Evolutionary conservation across 2,113 vertebrate genomes (phyloP).

Genomic region (Xenopus borealis): DNA sequence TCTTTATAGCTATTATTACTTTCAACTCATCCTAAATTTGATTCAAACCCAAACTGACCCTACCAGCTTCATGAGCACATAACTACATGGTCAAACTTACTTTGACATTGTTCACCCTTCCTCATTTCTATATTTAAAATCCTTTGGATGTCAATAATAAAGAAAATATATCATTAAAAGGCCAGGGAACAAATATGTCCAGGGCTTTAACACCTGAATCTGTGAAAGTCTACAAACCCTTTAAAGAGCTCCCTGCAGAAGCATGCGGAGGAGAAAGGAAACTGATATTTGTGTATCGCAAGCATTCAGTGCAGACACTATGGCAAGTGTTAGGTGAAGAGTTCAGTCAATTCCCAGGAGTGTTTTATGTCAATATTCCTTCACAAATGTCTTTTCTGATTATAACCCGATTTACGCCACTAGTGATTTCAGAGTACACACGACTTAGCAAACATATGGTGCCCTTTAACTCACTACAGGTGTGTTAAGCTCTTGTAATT

Average conservation of each 20-base stretch:
- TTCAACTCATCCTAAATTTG: too few species aligned
- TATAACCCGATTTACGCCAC: constrained; percentile 22
- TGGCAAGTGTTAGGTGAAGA: constrained; percentile 38
- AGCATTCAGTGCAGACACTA: constrained; percentile 9
- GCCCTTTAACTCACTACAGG: constrained; percentile 18
- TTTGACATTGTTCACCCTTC: too few species aligned
- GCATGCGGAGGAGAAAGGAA: constrained; percentile 6
- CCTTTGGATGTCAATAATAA: too few species aligned
- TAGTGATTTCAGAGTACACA: constrained; percentile 27
- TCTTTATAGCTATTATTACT: too few species aligned
- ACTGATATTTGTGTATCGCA: constrained; percentile 15
- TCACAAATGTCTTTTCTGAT: constrained; percentile 38
- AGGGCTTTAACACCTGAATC: constrained; percentile 11
- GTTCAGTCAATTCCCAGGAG: constrained; percentile 33
- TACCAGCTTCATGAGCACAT: too few species aligned
- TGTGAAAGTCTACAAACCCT: constrained; percentile 13
- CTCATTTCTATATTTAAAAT: too few species aligned
- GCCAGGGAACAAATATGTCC: neutral
- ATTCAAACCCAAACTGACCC: too few species aligned
- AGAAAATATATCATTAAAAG: neutral
- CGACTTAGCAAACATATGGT: constrained; percentile 15
- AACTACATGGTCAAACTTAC: too few species aligned
- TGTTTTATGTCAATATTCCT: constrained; percentile 41
- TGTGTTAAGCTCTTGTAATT: constrained; percentile 3
- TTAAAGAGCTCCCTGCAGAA: neutral